phyloP scores from a whole-genome alignment of 2,113 vertebrate genomes.

The Pedionomus torquatus region DNA sequence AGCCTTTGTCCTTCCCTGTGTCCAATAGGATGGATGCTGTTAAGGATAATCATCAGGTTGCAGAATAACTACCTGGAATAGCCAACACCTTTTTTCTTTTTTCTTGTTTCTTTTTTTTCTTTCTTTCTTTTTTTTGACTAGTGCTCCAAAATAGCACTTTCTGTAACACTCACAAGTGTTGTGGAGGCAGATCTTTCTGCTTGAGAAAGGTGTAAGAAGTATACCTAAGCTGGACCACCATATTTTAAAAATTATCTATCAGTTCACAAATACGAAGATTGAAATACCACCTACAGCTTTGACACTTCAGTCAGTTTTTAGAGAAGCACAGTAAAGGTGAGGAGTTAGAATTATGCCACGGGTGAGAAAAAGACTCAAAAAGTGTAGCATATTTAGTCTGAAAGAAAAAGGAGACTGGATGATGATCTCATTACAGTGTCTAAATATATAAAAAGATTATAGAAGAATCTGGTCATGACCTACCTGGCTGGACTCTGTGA shows the following conservation, averaged over 20 bases:
- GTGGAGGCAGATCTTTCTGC: not conserved
- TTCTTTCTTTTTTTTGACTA: not conserved
- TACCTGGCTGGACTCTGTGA: conserved; percentile 33
- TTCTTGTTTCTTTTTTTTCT: too few species aligned
- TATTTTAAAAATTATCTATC: not conserved
- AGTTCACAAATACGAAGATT: not conserved
- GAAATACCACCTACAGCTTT: not conserved
- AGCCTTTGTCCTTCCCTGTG: not conserved
- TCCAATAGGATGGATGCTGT: not conserved
- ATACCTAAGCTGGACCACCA: not conserved
- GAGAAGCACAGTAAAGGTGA: not conserved
- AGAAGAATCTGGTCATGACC: conserved; percentile 44
- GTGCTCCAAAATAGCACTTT: not conserved
- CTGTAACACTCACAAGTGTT: not conserved
- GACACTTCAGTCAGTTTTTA: not conserved
- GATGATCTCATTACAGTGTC: conserved; percentile 43
- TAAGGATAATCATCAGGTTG: not conserved
- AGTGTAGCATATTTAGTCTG: not conserved
- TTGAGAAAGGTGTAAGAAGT: not conserved
- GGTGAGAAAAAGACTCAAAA: not conserved
- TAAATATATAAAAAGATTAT: conserved; percentile 48
- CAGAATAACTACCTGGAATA: not conserved
- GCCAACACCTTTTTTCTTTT: fast-evolving
- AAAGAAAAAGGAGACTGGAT: not conserved
- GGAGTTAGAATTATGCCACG: not conserved